phyloP scores from a whole-genome alignment of 2,888 invertebrate genomes.

The Empis livida region DNA sequence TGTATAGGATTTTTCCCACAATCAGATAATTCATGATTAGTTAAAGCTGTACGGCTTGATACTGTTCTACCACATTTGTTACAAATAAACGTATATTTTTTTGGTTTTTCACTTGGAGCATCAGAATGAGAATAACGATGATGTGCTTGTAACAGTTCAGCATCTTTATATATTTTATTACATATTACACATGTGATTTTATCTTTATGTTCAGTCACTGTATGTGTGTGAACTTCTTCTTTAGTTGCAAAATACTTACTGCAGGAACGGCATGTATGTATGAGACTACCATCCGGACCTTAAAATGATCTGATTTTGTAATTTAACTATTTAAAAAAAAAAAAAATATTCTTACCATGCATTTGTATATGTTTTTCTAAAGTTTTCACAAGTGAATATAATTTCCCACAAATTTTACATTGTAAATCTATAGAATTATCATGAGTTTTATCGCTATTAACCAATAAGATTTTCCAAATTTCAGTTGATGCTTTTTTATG shows the following conservation, averaged over 20 bases:
- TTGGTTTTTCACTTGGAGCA: not conserved
- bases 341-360: too few species aligned
- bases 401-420: too few species aligned
- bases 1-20: constrained; percentile 34
- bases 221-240: constrained; percentile 34
- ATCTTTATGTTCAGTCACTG: constrained; percentile 31
- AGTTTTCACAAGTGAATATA: too few species aligned
- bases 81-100: constrained; percentile 13
- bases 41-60: constrained; percentile 31
- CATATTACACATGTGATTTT: constrained; percentile 36
- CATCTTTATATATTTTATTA: constrained; percentile 21
- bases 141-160: not conserved
- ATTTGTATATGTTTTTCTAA: too few species aligned
- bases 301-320: too few species aligned
- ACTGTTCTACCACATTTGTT: constrained; percentile 34
- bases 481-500: too few species aligned
- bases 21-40: constrained; percentile 36
- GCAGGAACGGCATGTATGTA: not conserved
- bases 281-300: not conserved
- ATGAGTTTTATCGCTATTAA: too few species aligned
- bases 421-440: too few species aligned
- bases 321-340: too few species aligned
- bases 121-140: not conserved
- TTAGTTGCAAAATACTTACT: constrained; percentile 29
- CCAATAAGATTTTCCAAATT: too few species aligned